A percentile compares a stretch with the other conserved stretches of the same genome.
Conservation (phyloP, 2,888 invertebrate genomes). For the Meandrusa payeni region DNA sequence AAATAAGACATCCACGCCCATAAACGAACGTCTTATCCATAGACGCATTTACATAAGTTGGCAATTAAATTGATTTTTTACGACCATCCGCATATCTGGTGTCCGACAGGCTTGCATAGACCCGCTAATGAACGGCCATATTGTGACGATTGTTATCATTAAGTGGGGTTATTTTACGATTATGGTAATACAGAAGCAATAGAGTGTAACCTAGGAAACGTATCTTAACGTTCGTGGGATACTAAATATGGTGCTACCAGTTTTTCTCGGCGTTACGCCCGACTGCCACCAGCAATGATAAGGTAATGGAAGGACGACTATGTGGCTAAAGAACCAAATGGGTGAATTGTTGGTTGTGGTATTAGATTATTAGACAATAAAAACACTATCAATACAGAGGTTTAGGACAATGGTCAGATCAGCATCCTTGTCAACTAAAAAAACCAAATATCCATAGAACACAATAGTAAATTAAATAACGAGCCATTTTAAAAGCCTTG, state of each 20-base stretch:
- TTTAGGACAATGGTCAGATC: no score
- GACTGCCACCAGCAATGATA: slow-evolving; percentile 17
- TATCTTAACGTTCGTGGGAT: slow-evolving; percentile 20
- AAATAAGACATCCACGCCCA: slow-evolving; percentile 12
- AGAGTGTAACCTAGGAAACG: slow-evolving; percentile 24
- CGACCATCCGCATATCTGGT: slow-evolving; percentile 11
- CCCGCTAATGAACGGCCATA: slow-evolving; percentile 11
- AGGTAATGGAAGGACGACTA: slow-evolving; percentile 6
- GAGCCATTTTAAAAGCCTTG: no score
- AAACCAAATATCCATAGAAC: no score
- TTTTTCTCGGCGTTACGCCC: slow-evolving; percentile 17
- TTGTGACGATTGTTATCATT: slow-evolving; percentile 19
- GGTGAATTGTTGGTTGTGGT: slow-evolving; percentile 8
- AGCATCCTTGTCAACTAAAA: no score
- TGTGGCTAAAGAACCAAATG: slow-evolving; percentile 3
- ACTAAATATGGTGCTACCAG: slow-evolving; percentile 22
- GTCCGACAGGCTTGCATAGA: background rate
- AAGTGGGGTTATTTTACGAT: slow-evolving; percentile 21
- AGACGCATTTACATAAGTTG: slow-evolving; percentile 12
- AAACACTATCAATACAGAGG: no score
- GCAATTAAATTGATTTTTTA: slow-evolving; percentile 19
- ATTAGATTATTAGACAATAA: no score
- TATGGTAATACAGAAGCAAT: slow-evolving; percentile 21
- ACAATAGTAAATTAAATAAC: no score
- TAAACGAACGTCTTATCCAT: slow-evolving; percentile 5